phyloP scores from a whole-genome alignment of 2,888 invertebrate genomes.

The Chirona hameri region DNA sequence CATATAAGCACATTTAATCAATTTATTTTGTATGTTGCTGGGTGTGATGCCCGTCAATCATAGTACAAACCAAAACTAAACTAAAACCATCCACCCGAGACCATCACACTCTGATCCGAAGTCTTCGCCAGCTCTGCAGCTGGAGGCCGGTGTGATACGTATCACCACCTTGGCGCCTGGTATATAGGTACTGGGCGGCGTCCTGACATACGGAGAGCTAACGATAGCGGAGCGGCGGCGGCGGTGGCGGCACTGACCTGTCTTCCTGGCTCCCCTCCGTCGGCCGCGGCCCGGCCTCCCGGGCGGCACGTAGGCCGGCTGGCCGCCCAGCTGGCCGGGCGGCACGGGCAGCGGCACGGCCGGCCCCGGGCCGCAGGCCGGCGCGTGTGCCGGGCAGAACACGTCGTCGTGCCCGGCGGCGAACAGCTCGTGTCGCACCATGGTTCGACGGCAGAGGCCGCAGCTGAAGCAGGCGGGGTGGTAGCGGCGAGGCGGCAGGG shows the following conservation, averaged over 20 bases:
- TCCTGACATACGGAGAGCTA: too few relatives aligned
- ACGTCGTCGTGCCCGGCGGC: slow-evolving; percentile 11
- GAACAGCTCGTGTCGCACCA: not conserved
- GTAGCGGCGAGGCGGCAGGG: not conserved
- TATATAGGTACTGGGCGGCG: too few relatives aligned
- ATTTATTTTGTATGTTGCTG: too few relatives aligned
- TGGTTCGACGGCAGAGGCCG: slow-evolving; percentile 7
- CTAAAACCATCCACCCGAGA: too few relatives aligned
- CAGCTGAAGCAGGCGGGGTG: slow-evolving; percentile 28
- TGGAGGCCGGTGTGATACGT: too few relatives aligned
- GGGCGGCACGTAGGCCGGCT: not conserved
- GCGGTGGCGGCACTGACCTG: not conserved
- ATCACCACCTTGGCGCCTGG: too few relatives aligned
- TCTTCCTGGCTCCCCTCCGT: not conserved
- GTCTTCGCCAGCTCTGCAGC: too few relatives aligned
- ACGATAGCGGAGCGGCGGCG: too few relatives aligned
- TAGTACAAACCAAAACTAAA: too few relatives aligned
- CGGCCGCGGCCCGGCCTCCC: not conserved
- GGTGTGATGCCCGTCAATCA: too few relatives aligned
- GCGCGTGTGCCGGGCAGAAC: slow-evolving; percentile 13
- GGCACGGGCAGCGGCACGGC: not conserved
- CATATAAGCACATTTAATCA: too few relatives aligned
- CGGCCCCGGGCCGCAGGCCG: not conserved
- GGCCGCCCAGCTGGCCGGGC: not conserved
- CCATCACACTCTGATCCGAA: too few relatives aligned